Percentiles rank a stretch among this genome's conserved stretches.
Evolutionary conservation across 2,888 invertebrate genomes (phyloP).

Genomic region (Bunonema sp.): DNA sequence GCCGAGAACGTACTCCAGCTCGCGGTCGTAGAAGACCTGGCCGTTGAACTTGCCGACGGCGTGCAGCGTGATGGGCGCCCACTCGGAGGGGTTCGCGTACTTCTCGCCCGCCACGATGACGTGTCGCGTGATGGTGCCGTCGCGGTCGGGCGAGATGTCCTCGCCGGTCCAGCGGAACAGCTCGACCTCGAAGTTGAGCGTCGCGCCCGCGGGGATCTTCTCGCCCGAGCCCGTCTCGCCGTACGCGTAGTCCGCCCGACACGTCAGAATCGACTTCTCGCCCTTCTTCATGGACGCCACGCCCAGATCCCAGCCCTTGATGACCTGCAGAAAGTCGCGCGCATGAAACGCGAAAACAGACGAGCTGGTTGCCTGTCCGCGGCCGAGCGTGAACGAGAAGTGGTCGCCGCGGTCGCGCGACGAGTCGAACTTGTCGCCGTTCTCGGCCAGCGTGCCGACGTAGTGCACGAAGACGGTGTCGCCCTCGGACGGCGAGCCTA

Average conservation of each 20-base stretch:
- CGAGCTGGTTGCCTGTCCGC: constrained; percentile 60
- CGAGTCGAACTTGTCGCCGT: constrained; percentile 81
- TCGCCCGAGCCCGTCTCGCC: constrained; percentile 69
- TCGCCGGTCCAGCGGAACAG: constrained; percentile 49
- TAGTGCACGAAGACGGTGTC: too few species aligned
- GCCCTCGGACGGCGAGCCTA: too few species aligned
- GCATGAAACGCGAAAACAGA: too few species aligned
- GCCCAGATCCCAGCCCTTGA: constrained; percentile 66
- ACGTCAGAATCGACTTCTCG: constrained; percentile 61
- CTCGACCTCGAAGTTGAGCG: constrained; percentile 63
- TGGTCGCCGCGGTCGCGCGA: constrained; percentile 67
- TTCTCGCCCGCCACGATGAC: constrained; percentile 59
- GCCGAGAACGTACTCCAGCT: constrained; percentile 67
- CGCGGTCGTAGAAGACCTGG: constrained; percentile 63
- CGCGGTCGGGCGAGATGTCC: constrained; percentile 69
- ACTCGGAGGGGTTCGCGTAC: constrained; percentile 63
- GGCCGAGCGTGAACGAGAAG: constrained; percentile 72
- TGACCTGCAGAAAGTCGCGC: constrained; percentile 22
- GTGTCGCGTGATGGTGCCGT: constrained; percentile 63
- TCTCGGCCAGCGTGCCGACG: constrained; percentile 65
- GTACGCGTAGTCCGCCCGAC: constrained; percentile 77
- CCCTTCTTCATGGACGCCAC: constrained; percentile 74
- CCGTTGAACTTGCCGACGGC: constrained; percentile 58
- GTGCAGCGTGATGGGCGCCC: constrained; percentile 56
- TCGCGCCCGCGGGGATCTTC: constrained; percentile 71